These are phyloP conservation scores for Thripadectes ignobilis DNA, from an alignment of 2,797 vertebrate species.

Conservation along the genomic window DNA sequence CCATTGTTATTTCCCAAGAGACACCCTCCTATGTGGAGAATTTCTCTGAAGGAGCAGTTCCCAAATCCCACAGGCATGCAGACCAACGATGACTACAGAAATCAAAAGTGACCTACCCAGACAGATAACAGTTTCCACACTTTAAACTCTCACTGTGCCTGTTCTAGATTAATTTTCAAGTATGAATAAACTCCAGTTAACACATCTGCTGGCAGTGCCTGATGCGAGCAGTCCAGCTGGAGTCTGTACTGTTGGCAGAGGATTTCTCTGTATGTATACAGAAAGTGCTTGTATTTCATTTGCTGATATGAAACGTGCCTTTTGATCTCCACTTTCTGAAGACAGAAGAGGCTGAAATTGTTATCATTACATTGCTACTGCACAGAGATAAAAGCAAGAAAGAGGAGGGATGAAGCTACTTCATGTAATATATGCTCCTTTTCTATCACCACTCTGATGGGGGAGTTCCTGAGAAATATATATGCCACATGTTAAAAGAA, in stretches of 20 bases:
- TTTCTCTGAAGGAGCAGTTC: neutral
- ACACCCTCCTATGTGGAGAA: accelerated
- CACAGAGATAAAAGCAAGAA: neutral
- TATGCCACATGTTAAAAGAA: neutral
- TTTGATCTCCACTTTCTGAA: slow-evolving; percentile 2
- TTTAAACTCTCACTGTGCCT: neutral
- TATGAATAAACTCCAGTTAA: neutral
- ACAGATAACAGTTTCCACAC: neutral
- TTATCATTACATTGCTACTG: neutral
- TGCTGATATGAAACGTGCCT: neutral
- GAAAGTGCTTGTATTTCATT: neutral
- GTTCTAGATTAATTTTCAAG: neutral
- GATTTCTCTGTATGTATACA: neutral
- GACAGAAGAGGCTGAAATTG: neutral
- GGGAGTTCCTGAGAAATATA: neutral
- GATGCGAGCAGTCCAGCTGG: neutral
- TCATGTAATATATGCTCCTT: neutral
- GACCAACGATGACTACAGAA: neutral
- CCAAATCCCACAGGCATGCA: neutral
- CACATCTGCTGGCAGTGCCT: neutral
- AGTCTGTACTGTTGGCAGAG: neutral
- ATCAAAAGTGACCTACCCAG: neutral
- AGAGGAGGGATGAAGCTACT: neutral
- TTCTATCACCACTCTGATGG: neutral
- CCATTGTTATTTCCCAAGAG: accelerated